Base-by-base conservation (phyloP, 2,797 vertebrate genomes). In the Pangasius krempfi region DNA sequence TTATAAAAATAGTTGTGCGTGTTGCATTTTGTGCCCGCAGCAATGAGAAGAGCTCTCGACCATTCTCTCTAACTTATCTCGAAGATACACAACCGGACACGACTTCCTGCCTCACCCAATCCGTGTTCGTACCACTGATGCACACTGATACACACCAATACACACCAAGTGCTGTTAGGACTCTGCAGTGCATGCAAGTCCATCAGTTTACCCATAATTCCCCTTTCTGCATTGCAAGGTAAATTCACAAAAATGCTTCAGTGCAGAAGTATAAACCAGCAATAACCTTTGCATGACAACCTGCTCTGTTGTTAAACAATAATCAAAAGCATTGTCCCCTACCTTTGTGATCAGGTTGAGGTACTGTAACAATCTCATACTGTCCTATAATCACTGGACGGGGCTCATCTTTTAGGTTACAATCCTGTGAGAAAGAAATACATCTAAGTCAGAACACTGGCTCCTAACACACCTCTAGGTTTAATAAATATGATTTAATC, bases 321-420 rank as follows among this genome's bases (percentile, higher is more conserved):
- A n/a, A 72, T 3, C 7, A 22, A 37, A 40, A 70, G 37, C 33
- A 18, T 20, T 70, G 18, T 2, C 68, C 33, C 68, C 33, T 72
- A 72, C 33, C 37, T 72, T 72, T 72, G 33, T 72, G 68, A 20
- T 72, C 33, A 54, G 47, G 4, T 33, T 56, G 27, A 20, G 78
- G 50, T 18, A 20, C n/a, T 80, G n/a, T 37, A 37, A 33, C 78
- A 52, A 56, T 52, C 78, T 54, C 27, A 30, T 80, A 56, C 14
- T 37, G 52, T 20, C 78, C 30, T 9, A 79, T 50, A 54, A 79
- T 30, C 25, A 54, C 25, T 37, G 52, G 78, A 4, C 4, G 78
- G 13, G 50, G 68, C 33, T 72, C 68, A 40, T 72, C 68, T 72
- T 72, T 72, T 40, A 72, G 68, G 68, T 40, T 72, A 72, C 68